A percentile compares a stretch with the other conserved stretches of the same genome.
These are phyloP conservation scores for Germaria angustata DNA, from an alignment of 2,888 invertebrate genomes.

Conservation along the genomic window DNA sequence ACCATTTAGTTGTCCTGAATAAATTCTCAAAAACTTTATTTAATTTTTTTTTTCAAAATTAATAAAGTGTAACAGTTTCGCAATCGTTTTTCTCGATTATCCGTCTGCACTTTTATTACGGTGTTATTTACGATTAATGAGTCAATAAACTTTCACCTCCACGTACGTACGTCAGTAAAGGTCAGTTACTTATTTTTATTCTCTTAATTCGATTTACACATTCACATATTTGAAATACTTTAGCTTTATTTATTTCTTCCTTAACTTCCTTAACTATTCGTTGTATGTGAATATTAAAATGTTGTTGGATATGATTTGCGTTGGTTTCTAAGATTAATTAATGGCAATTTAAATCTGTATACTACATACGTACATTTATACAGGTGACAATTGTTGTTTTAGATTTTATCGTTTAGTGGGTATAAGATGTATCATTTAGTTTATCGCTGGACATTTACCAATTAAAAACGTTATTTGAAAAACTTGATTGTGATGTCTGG, in stretches of 20 bases:
- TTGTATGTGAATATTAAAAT: no score
- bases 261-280: background rate
- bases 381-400: background rate
- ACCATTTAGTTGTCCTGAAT: conserved; percentile 4
- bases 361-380: no score
- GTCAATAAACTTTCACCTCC: conserved; percentile 49
- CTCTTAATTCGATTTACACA: background rate
- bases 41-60: conserved; percentile 13
- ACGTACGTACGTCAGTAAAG: conserved; percentile 7
- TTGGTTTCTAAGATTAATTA: background rate
- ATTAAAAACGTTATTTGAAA: background rate
- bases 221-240: conserved; percentile 22
- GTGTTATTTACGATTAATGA: background rate
- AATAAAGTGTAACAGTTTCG: conserved; percentile 25
- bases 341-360: background rate
- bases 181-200: no score
- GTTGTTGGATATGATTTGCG: background rate
- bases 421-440: background rate
- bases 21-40: conserved; percentile 16
- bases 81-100: background rate
- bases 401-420: background rate
- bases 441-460: background rate
- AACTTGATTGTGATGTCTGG: background rate
- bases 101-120: background rate
- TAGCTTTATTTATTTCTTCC: conserved; percentile 2